Percentiles rank a stretch among this genome's conserved stretches.
These are phyloP conservation scores for Trachelipus rathkii DNA, from an alignment of 1,140 invertebrate species.

Conservation along the genomic window DNA sequence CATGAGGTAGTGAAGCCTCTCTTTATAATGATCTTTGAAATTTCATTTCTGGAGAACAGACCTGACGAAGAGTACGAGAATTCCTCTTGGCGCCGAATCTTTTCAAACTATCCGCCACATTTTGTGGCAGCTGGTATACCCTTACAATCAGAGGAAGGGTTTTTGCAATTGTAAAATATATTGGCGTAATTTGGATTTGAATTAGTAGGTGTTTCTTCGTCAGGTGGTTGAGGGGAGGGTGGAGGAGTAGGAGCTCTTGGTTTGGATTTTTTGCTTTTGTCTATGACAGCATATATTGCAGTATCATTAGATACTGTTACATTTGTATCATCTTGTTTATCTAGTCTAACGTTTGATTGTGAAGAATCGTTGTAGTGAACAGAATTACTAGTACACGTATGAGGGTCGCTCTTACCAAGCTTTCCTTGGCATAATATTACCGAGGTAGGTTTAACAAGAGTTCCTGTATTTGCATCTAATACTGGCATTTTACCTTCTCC, in stretches of 20 bases:
- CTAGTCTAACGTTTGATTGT: no score
- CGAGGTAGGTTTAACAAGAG: not conserved
- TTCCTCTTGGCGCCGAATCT: not conserved
- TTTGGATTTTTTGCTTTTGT: conserved; percentile 61
- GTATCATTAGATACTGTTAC: not conserved
- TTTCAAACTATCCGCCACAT: conserved; percentile 42
- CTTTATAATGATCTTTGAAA: not conserved
- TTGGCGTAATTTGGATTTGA: conserved; percentile 65
- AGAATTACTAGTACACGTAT: not conserved
- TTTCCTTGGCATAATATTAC: not conserved
- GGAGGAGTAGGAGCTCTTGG: conserved; percentile 48
- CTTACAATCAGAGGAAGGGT: conserved; percentile 72
- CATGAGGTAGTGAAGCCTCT: conserved; percentile 34
- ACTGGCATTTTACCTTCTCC: conserved; percentile 59
- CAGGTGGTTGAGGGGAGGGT: conserved; percentile 37
- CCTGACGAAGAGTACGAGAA: conserved; percentile 30
- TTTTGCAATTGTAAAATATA: conserved; percentile 68
- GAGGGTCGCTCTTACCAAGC: not conserved
- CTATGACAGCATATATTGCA: conserved; percentile 65
- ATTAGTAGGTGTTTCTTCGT: conserved; percentile 45
- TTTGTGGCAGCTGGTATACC: conserved; percentile 52
- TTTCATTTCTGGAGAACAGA: conserved; percentile 18
- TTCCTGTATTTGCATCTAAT: conserved; percentile 48
- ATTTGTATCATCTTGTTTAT: not conserved
- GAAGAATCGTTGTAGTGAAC: not conserved